These are phyloP conservation scores for Dinoponera quadriceps DNA, from an alignment of 1,140 invertebrate species.

Conservation along the genomic window DNA sequence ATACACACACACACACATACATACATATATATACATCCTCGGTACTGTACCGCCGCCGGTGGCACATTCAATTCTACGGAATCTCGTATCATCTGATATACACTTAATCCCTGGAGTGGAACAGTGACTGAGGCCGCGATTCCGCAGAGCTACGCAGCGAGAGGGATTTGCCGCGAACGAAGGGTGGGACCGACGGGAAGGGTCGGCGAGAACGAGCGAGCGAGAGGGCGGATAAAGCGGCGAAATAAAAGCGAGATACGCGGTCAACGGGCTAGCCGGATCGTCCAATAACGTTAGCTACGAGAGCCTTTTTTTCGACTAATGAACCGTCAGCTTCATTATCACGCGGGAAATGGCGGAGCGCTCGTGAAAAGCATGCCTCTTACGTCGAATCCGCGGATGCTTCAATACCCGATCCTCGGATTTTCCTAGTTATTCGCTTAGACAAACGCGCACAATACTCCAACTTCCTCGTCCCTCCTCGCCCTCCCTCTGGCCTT, in stretches of 20 bases:
- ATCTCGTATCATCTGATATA: conserved; percentile 77
- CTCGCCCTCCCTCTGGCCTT: not conserved
- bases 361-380: conserved; percentile 7
- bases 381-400: conserved; percentile 7
- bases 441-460: conserved; percentile 38
- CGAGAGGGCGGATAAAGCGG: conserved; percentile 10
- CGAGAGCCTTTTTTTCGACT: conserved; percentile 33
- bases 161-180: conserved; percentile 41
- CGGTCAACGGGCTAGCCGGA: not conserved
- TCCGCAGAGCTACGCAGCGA: conserved; percentile 54
- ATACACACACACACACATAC: not conserved
- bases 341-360: conserved; percentile 39
- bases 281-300: conserved; percentile 60
- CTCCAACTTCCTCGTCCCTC: too few species aligned
- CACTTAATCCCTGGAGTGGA: conserved; percentile 74
- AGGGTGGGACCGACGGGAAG: not conserved
- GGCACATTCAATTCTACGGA: conserved; percentile 76
- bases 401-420: not conserved
- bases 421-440: not conserved
- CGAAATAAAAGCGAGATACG: conserved; percentile 24
- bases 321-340: conserved; percentile 67
- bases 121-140: conserved; percentile 67
- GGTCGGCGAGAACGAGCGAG: not conserved
- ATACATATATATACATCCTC: conserved; percentile 17
- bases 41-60: conserved; percentile 32